Base-by-base conservation (phyloP, 2,797 vertebrate genomes). In the Sylvilagus floridanus region DNA sequence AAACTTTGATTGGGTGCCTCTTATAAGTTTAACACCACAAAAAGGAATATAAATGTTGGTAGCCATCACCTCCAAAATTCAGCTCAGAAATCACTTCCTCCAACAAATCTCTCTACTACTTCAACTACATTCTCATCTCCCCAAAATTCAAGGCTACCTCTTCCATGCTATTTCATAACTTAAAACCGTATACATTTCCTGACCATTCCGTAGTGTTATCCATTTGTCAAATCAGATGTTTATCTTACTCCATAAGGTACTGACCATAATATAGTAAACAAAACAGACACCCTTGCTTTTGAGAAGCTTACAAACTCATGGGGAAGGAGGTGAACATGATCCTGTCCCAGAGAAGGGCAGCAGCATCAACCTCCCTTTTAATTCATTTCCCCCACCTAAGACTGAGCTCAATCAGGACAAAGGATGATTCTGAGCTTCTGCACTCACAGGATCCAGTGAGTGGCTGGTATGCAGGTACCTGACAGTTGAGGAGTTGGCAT, bases 161-260 rank as follows among this genome's bases (percentile, higher is more conserved):
- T 69, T 66, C 78, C 75, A 37, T 42, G 32, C 42, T 66, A 30
- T 78, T 72, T 77, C 24, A 84, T 87, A 22, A 65, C 72, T 82
- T 28, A 47, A 11, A 92, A 88, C 63, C 17, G 26, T 3, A 52
- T 42, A 28, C 24, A 37, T 63, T 75, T 57, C 60, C 10, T 71
- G n/a, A 57, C 75, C 22, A 62, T 52, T 68, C 54, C 42, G 13
- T n/a, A 10, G 2, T 86, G 54, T 22, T 32, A 75, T 21, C 42
- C 87, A 72, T 81, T 86, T 84, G 21, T 78, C 84, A 21, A 52
- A 52, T 60, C 28, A 84, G 57, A 42, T 47, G 12, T 73, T 85
- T 94, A 71, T 0, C 4, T 26, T 13, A 32, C 22, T 63, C 52
- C 69, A 14, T 5, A 89, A 72, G 42, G 79, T n/a, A 81, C 5